phyloP scores from a whole-genome alignment of 2,113 vertebrate species.

The Periophthalmus modestus region DNA sequence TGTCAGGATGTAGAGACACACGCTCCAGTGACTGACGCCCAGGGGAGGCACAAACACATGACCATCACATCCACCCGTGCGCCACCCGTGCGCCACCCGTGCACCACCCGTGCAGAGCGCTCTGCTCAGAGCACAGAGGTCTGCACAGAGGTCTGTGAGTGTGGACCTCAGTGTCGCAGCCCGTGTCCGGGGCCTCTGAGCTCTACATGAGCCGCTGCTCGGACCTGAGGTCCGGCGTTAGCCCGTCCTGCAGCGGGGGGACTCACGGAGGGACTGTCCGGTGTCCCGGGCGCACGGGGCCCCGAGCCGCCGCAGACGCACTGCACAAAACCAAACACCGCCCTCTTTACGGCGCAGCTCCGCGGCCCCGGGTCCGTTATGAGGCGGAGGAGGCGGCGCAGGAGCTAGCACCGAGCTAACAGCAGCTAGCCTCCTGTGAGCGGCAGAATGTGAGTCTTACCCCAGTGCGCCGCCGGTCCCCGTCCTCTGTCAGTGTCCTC shows the following conservation, averaged over 20 bases:
- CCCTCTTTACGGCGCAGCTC: slow-evolving; percentile 55
- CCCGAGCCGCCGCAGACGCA: slow-evolving; percentile 23
- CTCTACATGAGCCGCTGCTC: slow-evolving; percentile 20
- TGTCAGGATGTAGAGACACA: slow-evolving; percentile 31
- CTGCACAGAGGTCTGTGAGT: background rate
- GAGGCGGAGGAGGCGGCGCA: slow-evolving; percentile 51
- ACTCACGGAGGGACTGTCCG: slow-evolving; percentile 15
- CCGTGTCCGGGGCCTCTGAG: slow-evolving; percentile 45
- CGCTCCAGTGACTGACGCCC: slow-evolving; percentile 55
- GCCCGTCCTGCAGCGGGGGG: slow-evolving; percentile 50
- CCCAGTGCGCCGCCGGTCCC: slow-evolving; percentile 65
- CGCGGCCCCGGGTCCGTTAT: slow-evolving; percentile 56
- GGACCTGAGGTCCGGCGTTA: slow-evolving; percentile 44
- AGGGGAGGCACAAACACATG: slow-evolving; percentile 36
- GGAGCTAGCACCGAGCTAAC: slow-evolving; percentile 67
- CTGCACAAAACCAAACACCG: slow-evolving; percentile 46
- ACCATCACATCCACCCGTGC: background rate
- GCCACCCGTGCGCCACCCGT: no score
- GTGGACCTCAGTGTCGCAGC: slow-evolving; percentile 27
- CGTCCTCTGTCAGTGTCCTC: slow-evolving; percentile 70
- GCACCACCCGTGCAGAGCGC: no score
- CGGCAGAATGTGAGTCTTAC: slow-evolving; percentile 71
- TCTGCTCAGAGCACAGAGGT: no score
- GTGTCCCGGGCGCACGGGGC: slow-evolving; percentile 6
- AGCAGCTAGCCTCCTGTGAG: slow-evolving; percentile 68